Conservation (phyloP, 2,888 invertebrate species). For the Orthosia gothica region DNA sequence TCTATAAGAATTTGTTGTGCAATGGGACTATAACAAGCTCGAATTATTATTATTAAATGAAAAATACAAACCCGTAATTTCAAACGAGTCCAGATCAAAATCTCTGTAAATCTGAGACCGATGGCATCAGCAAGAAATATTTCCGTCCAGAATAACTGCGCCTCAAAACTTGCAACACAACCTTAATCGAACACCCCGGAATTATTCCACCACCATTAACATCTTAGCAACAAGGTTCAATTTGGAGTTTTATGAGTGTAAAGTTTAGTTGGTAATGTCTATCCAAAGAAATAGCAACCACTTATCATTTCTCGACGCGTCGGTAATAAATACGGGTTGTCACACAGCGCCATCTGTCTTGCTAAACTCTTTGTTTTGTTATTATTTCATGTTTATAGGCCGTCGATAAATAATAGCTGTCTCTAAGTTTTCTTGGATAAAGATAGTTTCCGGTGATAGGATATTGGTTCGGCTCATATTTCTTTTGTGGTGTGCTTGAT, state of each 20-base stretch:
- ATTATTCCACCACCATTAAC: not conserved
- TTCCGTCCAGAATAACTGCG: conserved; percentile 44
- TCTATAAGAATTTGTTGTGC: too few relatives aligned
- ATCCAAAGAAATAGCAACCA: conserved; percentile 73
- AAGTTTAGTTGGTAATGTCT: conserved; percentile 45
- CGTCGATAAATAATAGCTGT: conserved; percentile 66
- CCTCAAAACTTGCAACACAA: conserved; percentile 56
- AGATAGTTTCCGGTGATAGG: conserved; percentile 20
- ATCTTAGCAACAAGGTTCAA: conserved; percentile 28
- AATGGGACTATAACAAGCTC: too few relatives aligned
- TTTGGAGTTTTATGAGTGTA: not conserved
- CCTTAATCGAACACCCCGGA: not conserved
- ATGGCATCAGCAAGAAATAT: conserved; percentile 63
- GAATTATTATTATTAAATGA: too few relatives aligned
- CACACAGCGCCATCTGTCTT: conserved; percentile 72
- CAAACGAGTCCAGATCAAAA: conserved; percentile 45
- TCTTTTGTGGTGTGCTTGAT: not conserved
- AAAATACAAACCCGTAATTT: not conserved
- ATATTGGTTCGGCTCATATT: conserved; percentile 5
- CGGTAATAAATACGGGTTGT: conserved; percentile 71
- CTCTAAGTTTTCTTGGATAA: conserved; percentile 46
- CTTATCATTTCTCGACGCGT: conserved; percentile 71
- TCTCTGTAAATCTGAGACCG: conserved; percentile 16
- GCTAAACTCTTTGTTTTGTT: conserved; percentile 69
- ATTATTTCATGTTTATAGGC: conserved; percentile 71